Evolutionary conservation across 2,113 vertebrate genomes (phyloP).

Genomic region (Anguilla japonica): DNA sequence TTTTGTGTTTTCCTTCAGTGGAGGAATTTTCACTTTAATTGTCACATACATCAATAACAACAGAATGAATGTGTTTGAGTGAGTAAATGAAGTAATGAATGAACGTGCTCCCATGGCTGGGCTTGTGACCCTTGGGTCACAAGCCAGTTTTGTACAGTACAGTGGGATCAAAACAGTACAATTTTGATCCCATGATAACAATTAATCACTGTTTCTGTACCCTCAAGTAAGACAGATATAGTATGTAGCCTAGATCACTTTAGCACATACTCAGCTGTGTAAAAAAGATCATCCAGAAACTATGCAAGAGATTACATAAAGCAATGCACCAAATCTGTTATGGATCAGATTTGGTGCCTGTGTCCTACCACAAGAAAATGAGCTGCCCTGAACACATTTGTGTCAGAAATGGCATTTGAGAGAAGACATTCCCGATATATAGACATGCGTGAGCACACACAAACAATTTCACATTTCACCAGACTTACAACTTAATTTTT

Average conservation of each 20-base stretch:
- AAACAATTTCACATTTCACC: slow-evolving; percentile 15
- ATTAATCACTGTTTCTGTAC: background rate
- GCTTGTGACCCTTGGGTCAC: background rate
- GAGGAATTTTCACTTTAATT: background rate
- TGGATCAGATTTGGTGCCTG: background rate
- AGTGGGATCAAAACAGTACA: background rate
- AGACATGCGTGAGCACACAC: background rate
- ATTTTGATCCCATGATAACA: background rate
- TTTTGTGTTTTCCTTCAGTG: background rate
- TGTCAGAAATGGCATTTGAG: background rate
- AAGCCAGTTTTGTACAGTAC: too few relatives aligned
- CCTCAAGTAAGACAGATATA: background rate
- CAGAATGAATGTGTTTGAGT: background rate
- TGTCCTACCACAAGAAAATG: too few relatives aligned
- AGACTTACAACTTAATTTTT: slow-evolving; percentile 31
- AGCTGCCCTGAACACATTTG: too few relatives aligned
- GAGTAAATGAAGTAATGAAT: slow-evolving; percentile 19
- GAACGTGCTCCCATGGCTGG: background rate
- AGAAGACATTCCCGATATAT: too few relatives aligned
- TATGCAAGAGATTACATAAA: background rate
- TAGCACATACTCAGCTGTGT: too few relatives aligned
- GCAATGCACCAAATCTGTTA: background rate
- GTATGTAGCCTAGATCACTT: background rate
- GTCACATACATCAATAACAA: background rate
- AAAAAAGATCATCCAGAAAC: background rate